phyloP scores from a whole-genome alignment of 2,113 vertebrate species.

The Syrmaticus mikado region DNA sequence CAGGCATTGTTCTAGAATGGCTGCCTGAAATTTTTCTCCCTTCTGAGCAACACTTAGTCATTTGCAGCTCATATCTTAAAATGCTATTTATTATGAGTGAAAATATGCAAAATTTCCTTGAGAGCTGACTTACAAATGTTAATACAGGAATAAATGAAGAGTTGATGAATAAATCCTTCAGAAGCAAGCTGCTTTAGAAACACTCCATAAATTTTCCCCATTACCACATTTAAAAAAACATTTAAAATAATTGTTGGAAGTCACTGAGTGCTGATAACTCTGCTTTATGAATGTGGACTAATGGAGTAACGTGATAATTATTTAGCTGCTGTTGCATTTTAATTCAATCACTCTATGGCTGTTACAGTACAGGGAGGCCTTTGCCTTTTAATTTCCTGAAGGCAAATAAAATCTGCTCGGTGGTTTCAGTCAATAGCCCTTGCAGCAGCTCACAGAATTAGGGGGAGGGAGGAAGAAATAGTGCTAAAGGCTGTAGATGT shows the following conservation, averaged over 20 bases:
- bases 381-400: neutral
- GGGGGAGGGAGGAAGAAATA: neutral
- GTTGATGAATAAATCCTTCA: slow-evolving; percentile 71
- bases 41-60: slow-evolving; percentile 15
- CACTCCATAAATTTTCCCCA: slow-evolving; percentile 64
- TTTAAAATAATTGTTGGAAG: slow-evolving; percentile 71
- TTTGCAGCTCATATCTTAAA: slow-evolving; percentile 42
- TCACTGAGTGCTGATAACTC: slow-evolving; percentile 67
- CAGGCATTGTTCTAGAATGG: neutral
- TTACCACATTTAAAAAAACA: slow-evolving; percentile 69
- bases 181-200: slow-evolving; percentile 56
- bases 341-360: neutral
- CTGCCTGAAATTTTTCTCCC: neutral
- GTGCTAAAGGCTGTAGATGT: neutral
- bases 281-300: slow-evolving; percentile 55
- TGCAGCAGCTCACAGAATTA: accelerated
- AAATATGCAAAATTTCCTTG: slow-evolving; percentile 26
- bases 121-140: slow-evolving; percentile 63
- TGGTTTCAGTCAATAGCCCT: neutral
- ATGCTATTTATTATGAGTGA: slow-evolving; percentile 47
- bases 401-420: neutral
- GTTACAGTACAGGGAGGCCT: neutral
- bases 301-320: slow-evolving; percentile 58
- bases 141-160: slow-evolving; percentile 62
- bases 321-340: slow-evolving; percentile 62